phyloP scores from a whole-genome alignment of 2,797 vertebrate genomes.

The Betta splendens region DNA sequence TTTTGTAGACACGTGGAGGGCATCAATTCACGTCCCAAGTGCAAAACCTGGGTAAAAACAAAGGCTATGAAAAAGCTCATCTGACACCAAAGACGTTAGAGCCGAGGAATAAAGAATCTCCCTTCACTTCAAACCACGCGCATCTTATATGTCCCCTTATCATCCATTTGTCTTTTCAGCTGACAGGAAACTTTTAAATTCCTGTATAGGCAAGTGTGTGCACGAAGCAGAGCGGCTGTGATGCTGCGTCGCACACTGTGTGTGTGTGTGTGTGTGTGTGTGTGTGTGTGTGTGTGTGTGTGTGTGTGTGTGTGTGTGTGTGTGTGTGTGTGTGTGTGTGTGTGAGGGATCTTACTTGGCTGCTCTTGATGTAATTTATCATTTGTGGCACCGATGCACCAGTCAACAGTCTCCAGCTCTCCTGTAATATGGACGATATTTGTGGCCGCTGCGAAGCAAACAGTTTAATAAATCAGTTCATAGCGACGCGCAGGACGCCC shows the following conservation, averaged over 20 bases:
- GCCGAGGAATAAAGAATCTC: not conserved
- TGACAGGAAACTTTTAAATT: constrained; percentile 13
- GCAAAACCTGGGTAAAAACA: not conserved
- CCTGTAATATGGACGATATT: constrained; percentile 65
- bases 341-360: constrained; percentile 35
- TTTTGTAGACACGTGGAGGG: not conserved
- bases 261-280: no score
- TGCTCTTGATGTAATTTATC: constrained; percentile 63
- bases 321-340: constrained; percentile 26
- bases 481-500: constrained; percentile 53
- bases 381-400: constrained; percentile 50
- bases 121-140: not conserved
- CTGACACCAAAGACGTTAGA: constrained; percentile 15
- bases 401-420: constrained; percentile 59
- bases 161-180: constrained; percentile 7
- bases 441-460: constrained; percentile 66
- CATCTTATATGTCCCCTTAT: constrained; percentile 7
- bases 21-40: not conserved
- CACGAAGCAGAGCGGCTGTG: constrained; percentile 1
- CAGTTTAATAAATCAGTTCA: constrained; percentile 79
- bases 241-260: constrained; percentile 26
- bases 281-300: constrained; percentile 13
- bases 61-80: constrained; percentile 5
- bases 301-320: constrained; percentile 11
- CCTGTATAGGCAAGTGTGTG: constrained; percentile 4